Percentiles rank a stretch among this genome's conserved stretches.
Evolutionary conservation across 2,888 invertebrate species (phyloP).

Genomic region (Bhutanitis thaidina): DNA sequence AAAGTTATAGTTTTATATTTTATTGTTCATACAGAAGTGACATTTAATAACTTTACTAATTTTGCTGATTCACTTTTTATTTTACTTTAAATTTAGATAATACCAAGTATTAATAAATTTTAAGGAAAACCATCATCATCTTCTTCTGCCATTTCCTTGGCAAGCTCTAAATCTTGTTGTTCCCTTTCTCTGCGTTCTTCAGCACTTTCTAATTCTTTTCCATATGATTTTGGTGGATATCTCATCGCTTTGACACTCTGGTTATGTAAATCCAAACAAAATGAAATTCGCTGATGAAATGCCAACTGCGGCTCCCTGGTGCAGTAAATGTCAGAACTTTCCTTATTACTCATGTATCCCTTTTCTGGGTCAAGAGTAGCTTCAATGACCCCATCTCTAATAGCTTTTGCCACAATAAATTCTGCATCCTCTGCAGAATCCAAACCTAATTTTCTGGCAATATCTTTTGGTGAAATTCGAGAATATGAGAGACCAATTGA

Average conservation of each 20-base stretch:
- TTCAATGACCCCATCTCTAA: conserved; percentile 98
- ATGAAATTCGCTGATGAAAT: conserved; percentile 97
- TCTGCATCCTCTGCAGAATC: conserved; percentile 99
- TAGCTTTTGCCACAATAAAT: conserved; percentile 98
- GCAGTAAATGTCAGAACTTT: conserved; percentile 97
- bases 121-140: conserved; percentile 94
- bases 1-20: background rate
- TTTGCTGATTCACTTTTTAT: no score
- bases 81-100: no score
- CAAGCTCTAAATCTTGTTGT: conserved; percentile 98
- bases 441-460: conserved; percentile 94
- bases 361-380: conserved; percentile 97
- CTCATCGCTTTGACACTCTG: conserved; percentile 99
- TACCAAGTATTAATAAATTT: conserved; percentile 25
- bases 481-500: conserved; percentile 98
- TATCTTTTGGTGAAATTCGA: conserved; percentile 95
- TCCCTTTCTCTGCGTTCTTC: conserved; percentile 97
- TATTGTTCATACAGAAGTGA: background rate
- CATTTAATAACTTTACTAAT: no score
- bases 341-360: conserved; percentile 98
- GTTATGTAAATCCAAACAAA: conserved; percentile 98
- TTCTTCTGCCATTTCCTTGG: conserved; percentile 99
- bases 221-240: conserved; percentile 99
- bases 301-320: conserved; percentile 97
- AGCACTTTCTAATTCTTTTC: conserved; percentile 97